Percentiles rank a stretch among this genome's conserved stretches.
Evolutionary conservation across 2,888 invertebrate genomes (phyloP).

Genomic region (Nymphalis polychloros): DNA sequence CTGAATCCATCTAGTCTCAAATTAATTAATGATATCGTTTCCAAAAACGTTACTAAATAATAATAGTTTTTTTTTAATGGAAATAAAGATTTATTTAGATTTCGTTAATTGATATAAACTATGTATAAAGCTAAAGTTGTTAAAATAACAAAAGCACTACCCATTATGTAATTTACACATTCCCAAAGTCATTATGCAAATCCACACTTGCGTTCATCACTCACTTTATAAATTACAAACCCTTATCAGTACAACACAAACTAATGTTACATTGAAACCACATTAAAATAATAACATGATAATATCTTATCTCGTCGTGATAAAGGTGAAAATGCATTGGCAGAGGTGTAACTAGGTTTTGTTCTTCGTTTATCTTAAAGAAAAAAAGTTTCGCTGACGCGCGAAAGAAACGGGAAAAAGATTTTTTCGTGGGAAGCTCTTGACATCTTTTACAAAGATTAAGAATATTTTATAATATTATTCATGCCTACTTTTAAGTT

Average conservation of each 20-base stretch:
- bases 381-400: slow-evolving; percentile 47
- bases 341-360: slow-evolving; percentile 20
- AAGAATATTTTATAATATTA: not conserved
- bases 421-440: slow-evolving; percentile 37
- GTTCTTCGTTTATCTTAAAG: slow-evolving; percentile 43
- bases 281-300: slow-evolving; percentile 4
- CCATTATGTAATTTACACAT: slow-evolving; percentile 8
- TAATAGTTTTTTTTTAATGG: no score
- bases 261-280: slow-evolving; percentile 35
- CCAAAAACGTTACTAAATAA: no score
- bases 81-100: no score
- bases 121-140: slow-evolving; percentile 15
- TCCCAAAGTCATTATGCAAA: slow-evolving; percentile 58
- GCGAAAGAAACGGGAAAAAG: slow-evolving; percentile 49
- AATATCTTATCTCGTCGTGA: not conserved
- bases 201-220: slow-evolving; percentile 56
- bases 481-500: slow-evolving; percentile 13
- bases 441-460: slow-evolving; percentile 23
- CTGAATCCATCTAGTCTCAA: no score
- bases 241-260: slow-evolving; percentile 59
- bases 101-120: not conserved
- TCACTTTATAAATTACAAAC: slow-evolving; percentile 63
- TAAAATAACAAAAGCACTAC: slow-evolving; percentile 23
- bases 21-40: no score
- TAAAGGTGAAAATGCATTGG: slow-evolving; percentile 39